Evolutionary conservation across 2,888 invertebrate genomes (phyloP), one percentile per base, ranked within the genome.

Genomic region (Brachyopa scutellaris): DNA sequence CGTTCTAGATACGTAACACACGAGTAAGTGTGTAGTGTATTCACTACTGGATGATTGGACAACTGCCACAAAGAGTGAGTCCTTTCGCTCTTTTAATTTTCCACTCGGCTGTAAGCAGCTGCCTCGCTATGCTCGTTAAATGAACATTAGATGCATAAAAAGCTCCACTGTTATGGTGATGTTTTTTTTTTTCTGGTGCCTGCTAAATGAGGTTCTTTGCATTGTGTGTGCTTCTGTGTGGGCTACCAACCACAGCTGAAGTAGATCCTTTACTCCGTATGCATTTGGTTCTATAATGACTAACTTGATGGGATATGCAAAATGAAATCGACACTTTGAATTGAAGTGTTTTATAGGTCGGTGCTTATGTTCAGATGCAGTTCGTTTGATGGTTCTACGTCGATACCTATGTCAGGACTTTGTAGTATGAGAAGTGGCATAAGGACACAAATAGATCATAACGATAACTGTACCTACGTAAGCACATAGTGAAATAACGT

Each of bases 101-200:
- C 69, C 69, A 64, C 74, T 80, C 80, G 19, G 74, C 31, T 76
- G 80, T 38, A 31, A 76, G 42, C 74, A 76, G 49, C 31, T 69
- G 69, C 57, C 76, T 76, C 9, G 49, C 69, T 64, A 9, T 40
- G 36, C 69, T 67, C 69, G 49, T 76, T 76, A 80, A 80, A 80
- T 76, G 80, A 80, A 67, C 80, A 80, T 80, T 69, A 76, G 49
- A 62, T 69, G 66, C 74, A 62, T 40, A 74, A 47, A 74, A 74
- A 49, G 47, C 62, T 69, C 29, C 69, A 76, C 51, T 74, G 59
- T 55, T 64, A 33, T n/a, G n/a, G n/a, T n/a, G n/a, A n/a, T n/a
- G n/a, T 38, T 26, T 45, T 31, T 42, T 21, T 13, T 23, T 53
- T 19, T 42, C 9, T 45, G 23, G 62, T 45, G 33, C 13, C 11